Base-by-base conservation (phyloP, 2,797 vertebrate species). In the Spinus olivaceus region DNA sequence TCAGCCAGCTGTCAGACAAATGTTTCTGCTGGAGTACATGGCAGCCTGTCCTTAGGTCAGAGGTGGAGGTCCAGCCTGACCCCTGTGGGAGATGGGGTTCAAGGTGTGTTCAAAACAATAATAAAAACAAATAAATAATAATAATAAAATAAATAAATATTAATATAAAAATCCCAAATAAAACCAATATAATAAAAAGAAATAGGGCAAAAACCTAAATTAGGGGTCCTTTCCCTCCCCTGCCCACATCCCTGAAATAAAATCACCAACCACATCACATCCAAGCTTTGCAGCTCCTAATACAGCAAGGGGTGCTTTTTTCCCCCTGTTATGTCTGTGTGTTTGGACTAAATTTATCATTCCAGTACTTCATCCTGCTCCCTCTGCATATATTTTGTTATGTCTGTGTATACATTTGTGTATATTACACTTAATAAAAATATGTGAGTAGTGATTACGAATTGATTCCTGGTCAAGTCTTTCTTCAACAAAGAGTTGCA, bases 291-390 rank as follows among this genome's bases (percentile, higher is more conserved):
- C 22, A 42, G 8, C 17, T 79, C 22, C 35, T 47, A 30, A 65
- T 27, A 27, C 4, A 81, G 8, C 2, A 57, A 53, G 10, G 4
- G 5, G 5, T 66, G 18, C 0, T 59, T 65, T 61, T 28, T 25
- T 2, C 13, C 14, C 28, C 37, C 0, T 50, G 2, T 56, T 79
- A 10, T 1, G 0, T 39, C 6, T 72, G 7, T 50, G 9, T 63
- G 14, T 66, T 72, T 73, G 32, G 20, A 17, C 14, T 85, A 39
- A 66, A 44, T 5, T 33, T 32, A n/a, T 50, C 3, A 33, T 64
- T 65, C 6, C 21, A 47, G 15, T 46, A 12, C 14, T 74, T 70
- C 32, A 18, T 74, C 32, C 88, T 91, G 16, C 22, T 85, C 5
- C 14, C 14, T 49, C 9, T 67, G 23, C 3, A 5, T 66, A 1